A percentile compares a stretch with the other conserved stretches of the same genome.
phyloP scores from a whole-genome alignment of 2,113 vertebrate genomes.

The Stigmatopora nigra region DNA sequence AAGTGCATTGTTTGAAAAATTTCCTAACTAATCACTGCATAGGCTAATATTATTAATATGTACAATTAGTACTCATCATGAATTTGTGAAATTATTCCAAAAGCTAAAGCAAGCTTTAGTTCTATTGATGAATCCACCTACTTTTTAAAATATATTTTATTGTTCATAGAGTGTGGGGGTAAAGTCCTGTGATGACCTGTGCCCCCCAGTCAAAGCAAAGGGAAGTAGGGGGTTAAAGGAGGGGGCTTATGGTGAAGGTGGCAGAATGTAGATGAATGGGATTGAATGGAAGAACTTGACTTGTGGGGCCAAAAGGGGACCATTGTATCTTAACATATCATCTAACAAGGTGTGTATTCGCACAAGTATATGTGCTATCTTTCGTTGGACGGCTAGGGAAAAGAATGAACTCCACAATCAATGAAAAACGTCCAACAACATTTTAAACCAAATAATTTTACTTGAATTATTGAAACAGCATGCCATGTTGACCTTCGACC shows the following conservation, averaged over 20 bases:
- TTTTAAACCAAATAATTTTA: constrained; percentile 20
- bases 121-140: too few relatives aligned
- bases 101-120: too few relatives aligned
- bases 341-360: constrained; percentile 32
- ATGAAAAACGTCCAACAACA: background rate
- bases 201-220: constrained; percentile 60
- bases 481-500: constrained; percentile 58
- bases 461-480: constrained; percentile 37
- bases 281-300: constrained; percentile 72
- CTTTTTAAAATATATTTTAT: too few relatives aligned
- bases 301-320: constrained; percentile 65
- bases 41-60: too few relatives aligned
- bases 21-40: too few relatives aligned
- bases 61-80: too few relatives aligned
- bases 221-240: constrained; percentile 62
- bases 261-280: constrained; percentile 52
- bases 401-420: background rate
- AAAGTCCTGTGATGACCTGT: constrained; percentile 66
- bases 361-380: constrained; percentile 28
- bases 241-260: constrained; percentile 46
- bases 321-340: constrained; percentile 61
- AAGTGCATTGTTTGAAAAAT: too few relatives aligned
- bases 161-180: constrained; percentile 45
- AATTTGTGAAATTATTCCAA: too few relatives aligned
- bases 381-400: background rate